phyloP scores from a whole-genome alignment of 1,140 invertebrate species.

The Tribolium madens region DNA sequence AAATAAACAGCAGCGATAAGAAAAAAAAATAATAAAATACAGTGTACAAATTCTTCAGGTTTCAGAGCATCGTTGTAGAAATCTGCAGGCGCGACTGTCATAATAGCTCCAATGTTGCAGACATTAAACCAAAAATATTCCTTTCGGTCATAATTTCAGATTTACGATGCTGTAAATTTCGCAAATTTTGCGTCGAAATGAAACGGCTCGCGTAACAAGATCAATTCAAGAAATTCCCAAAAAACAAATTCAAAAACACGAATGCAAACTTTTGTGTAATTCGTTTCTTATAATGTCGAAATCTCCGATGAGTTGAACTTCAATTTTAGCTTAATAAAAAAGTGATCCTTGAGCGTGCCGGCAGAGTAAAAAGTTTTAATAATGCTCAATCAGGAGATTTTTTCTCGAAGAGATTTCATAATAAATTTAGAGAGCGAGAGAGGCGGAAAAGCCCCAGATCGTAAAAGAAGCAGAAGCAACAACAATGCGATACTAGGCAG shows the following conservation, averaged over 20 bases:
- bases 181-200: neutral
- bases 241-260: slow-evolving; percentile 12
- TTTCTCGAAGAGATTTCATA: slow-evolving; percentile 34
- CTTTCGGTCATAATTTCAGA: slow-evolving; percentile 18
- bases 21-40: neutral
- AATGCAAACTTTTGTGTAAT: slow-evolving; percentile 10
- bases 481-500: slow-evolving; percentile 35
- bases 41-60: neutral
- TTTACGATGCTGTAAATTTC: slow-evolving; percentile 18
- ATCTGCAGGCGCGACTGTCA: slow-evolving; percentile 4
- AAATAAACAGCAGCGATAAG: neutral
- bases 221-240: neutral
- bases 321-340: slow-evolving; percentile 35
- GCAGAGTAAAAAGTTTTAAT: slow-evolving; percentile 39
- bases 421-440: slow-evolving; percentile 22
- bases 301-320: slow-evolving; percentile 24
- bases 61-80: neutral
- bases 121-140: slow-evolving; percentile 23
- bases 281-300: slow-evolving; percentile 20
- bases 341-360: slow-evolving; percentile 9
- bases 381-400: slow-evolving; percentile 35
- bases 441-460: neutral
- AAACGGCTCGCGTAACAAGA: slow-evolving; percentile 7
- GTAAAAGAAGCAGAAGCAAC: neutral
- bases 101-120: slow-evolving; percentile 16